phyloP scores from a whole-genome alignment of 1,140 invertebrate genomes.

The Ostrea edulis region DNA sequence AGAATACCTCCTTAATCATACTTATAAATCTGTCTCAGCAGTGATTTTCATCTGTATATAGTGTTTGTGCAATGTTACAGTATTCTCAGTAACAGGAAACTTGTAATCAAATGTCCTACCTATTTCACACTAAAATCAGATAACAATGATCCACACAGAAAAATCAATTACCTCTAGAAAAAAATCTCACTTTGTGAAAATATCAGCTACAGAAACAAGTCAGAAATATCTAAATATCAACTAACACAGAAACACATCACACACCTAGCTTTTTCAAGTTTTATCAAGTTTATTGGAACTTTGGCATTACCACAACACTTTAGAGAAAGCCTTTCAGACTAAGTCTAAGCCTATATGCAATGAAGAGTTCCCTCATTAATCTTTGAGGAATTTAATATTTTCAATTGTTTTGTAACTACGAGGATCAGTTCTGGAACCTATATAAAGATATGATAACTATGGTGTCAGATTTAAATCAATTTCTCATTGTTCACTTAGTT shows the following conservation, averaged over 20 bases:
- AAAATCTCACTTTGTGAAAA: neutral
- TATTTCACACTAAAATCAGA: too few relatives aligned
- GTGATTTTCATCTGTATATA: too few relatives aligned
- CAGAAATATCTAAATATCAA: neutral
- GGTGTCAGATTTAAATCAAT: neutral
- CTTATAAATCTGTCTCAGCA: too few relatives aligned
- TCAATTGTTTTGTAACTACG: neutral
- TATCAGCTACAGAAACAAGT: neutral
- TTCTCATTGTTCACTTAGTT: neutral
- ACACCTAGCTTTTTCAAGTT: neutral
- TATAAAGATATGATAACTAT: neutral
- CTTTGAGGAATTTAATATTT: conserved; percentile 17
- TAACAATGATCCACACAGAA: too few relatives aligned
- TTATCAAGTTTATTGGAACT: neutral
- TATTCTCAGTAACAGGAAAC: neutral
- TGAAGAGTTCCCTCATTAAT: neutral
- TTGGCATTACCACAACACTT: neutral
- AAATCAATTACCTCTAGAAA: too few relatives aligned
- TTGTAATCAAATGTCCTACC: neutral
- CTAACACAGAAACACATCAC: neutral
- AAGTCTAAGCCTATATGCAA: neutral
- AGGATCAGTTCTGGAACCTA: neutral
- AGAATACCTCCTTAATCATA: too few relatives aligned
- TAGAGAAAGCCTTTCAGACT: neutral
- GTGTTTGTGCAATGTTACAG: neutral